Conservation (phyloP, 2,113 vertebrate genomes). For the Narcine bancroftii region DNA sequence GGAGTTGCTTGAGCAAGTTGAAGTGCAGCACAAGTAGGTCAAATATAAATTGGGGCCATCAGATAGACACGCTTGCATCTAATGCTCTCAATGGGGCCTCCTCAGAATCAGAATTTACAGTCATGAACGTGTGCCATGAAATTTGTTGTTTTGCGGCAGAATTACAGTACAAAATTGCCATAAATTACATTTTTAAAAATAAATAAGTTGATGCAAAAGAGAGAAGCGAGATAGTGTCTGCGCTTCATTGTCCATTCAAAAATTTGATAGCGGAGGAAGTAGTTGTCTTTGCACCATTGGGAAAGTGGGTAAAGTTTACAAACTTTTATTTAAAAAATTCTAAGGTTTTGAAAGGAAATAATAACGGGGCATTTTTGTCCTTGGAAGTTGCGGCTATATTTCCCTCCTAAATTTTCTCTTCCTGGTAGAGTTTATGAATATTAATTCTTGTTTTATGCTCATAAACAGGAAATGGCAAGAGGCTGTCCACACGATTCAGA, state of each 20-base stretch:
- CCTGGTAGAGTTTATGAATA: background rate
- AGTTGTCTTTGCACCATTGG: no score
- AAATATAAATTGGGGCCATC: background rate
- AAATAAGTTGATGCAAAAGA: no score
- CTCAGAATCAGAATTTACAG: no score
- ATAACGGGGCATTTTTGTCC: background rate
- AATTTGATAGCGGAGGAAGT: no score
- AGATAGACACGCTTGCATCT: conserved; percentile 41
- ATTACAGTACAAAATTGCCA: no score
- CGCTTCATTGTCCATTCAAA: no score
- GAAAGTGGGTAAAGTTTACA: background rate
- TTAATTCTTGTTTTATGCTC: conserved; percentile 10
- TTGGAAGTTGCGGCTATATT: background rate
- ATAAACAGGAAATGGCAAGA: conserved; percentile 76
- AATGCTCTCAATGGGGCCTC: conserved; percentile 43
- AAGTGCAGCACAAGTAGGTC: conserved; percentile 67
- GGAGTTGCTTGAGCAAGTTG: conserved; percentile 76
- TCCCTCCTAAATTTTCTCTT: background rate
- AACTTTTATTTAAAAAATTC: background rate
- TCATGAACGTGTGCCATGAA: no score
- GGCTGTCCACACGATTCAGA: conserved; percentile 65
- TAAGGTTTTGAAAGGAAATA: background rate
- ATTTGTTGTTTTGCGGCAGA: no score
- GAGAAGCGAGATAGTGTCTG: no score
- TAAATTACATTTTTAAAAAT: no score